Conservation (phyloP, 2,113 vertebrate genomes). For the Cichladusa arquata region DNA sequence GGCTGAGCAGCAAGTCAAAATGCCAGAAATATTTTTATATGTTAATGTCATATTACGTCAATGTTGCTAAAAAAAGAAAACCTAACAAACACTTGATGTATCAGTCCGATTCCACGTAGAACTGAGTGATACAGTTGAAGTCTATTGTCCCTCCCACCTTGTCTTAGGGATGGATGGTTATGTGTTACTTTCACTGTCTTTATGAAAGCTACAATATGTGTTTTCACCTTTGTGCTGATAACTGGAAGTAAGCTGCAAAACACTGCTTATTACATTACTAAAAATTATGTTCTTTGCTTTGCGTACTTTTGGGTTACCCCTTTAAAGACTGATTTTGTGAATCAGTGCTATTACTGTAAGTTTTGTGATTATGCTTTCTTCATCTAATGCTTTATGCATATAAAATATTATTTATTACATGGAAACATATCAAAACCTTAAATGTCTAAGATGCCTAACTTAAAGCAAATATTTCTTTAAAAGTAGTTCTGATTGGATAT, state of each 20-base stretch:
- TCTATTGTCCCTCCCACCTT: constrained; percentile 71
- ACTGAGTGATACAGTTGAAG: constrained; percentile 77
- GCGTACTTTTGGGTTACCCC: constrained; percentile 68
- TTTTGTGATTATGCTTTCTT: constrained; percentile 70
- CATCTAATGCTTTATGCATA: constrained; percentile 70
- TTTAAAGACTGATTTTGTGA: constrained; percentile 77
- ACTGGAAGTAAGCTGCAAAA: constrained; percentile 80
- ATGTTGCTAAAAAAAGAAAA: constrained; percentile 76
- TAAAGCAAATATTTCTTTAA: constrained; percentile 64
- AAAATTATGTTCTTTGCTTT: constrained; percentile 72
- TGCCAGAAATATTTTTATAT: constrained; percentile 86
- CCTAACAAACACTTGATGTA: constrained; percentile 81
- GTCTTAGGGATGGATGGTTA: constrained; percentile 74
- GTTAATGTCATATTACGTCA: constrained; percentile 83
- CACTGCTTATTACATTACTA: constrained; percentile 67
- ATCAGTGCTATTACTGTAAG: constrained; percentile 66
- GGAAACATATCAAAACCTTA: constrained; percentile 68
- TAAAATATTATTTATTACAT: constrained; percentile 77
- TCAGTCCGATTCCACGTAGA: constrained; percentile 78
- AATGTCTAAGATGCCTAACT: constrained; percentile 60
- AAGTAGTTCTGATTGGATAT: constrained; percentile 65
- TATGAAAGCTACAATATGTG: constrained; percentile 79
- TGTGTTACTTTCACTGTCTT: constrained; percentile 81
- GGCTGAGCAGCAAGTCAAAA: constrained; percentile 77
- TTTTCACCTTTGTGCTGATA: constrained; percentile 87